Percentiles rank a stretch among this genome's conserved stretches.
Conservation (phyloP, 2,888 invertebrate genomes). For the Craniophora ligustri region DNA sequence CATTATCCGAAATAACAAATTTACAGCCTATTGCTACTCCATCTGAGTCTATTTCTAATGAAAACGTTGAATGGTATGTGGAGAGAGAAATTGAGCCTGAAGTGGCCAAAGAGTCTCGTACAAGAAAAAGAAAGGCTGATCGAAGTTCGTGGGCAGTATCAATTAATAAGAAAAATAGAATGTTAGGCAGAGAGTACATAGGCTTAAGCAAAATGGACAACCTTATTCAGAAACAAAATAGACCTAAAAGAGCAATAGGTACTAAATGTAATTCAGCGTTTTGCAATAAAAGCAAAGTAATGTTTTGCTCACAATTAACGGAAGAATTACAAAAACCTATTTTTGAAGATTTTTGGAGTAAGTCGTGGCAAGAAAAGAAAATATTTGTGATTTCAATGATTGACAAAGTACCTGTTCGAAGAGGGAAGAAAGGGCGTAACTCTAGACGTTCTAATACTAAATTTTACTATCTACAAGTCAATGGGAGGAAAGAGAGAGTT, state of each 20-base stretch:
- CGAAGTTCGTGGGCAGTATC: not conserved
- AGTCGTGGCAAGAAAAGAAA: constrained; percentile 12
- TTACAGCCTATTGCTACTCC: too few relatives aligned
- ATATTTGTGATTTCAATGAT: constrained; percentile 16
- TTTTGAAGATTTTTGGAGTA: constrained; percentile 33
- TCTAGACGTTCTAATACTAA: constrained; percentile 11
- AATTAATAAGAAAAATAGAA: constrained; percentile 6
- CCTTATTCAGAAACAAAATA: not conserved
- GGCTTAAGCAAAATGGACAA: constrained; percentile 2
- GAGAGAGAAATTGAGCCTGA: constrained; percentile 2
- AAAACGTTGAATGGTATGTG: constrained; percentile 2
- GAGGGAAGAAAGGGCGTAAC: constrained; percentile 5
- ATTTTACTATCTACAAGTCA: constrained; percentile 17
- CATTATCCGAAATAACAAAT: constrained; percentile 9
- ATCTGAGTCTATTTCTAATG: too few relatives aligned
- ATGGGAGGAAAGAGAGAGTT: constrained; percentile 39
- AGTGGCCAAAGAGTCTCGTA: not conserved
- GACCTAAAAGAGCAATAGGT: constrained; percentile 4
- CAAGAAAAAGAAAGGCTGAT: constrained; percentile 16
- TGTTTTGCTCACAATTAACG: constrained; percentile 4
- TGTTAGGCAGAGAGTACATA: constrained; percentile 7
- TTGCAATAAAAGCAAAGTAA: constrained; percentile 5
- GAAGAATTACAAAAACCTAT: constrained; percentile 23
- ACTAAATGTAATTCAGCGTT: constrained; percentile 2
- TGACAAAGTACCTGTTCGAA: constrained; percentile 7